Conservation (phyloP, 1,140 invertebrate species). For the Bombus pascuorum region DNA sequence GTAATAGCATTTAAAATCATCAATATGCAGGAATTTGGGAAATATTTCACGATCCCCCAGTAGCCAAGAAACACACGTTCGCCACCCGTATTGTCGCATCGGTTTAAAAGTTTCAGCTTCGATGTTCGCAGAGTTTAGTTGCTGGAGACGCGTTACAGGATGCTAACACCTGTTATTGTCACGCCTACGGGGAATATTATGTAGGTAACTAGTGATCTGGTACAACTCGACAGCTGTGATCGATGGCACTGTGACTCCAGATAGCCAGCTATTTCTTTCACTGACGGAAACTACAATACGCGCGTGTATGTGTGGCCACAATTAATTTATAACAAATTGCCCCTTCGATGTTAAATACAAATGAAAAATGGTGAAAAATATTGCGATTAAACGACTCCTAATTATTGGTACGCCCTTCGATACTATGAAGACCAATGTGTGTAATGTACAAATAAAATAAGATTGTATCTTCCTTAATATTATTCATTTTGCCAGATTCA, state of each 20-base stretch:
- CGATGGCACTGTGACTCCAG: neutral
- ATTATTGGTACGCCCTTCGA: neutral
- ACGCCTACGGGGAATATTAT: conserved; percentile 1
- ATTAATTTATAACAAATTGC: neutral
- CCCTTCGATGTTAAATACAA: neutral
- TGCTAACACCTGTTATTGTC: conserved; percentile 29
- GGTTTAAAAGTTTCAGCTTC: conserved; percentile 10
- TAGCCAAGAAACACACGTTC: neutral
- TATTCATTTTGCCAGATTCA: no score
- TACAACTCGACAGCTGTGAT: neutral
- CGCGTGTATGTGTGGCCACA: no score
- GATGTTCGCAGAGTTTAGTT: neutral
- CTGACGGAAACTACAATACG: neutral
- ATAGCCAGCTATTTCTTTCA: neutral
- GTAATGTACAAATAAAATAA: no score
- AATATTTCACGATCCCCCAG: neutral
- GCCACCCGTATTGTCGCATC: neutral
- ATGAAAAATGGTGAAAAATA: no score
- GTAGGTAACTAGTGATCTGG: conserved; percentile 10
- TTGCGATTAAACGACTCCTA: no score
- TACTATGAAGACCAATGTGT: no score
- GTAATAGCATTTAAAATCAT: neutral
- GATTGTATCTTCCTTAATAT: no score
- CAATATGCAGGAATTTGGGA: conserved; percentile 13
- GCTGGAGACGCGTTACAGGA: neutral